Evolutionary conservation across 2,888 invertebrate species (phyloP).

Genomic region (Bedellia somnulentella): DNA sequence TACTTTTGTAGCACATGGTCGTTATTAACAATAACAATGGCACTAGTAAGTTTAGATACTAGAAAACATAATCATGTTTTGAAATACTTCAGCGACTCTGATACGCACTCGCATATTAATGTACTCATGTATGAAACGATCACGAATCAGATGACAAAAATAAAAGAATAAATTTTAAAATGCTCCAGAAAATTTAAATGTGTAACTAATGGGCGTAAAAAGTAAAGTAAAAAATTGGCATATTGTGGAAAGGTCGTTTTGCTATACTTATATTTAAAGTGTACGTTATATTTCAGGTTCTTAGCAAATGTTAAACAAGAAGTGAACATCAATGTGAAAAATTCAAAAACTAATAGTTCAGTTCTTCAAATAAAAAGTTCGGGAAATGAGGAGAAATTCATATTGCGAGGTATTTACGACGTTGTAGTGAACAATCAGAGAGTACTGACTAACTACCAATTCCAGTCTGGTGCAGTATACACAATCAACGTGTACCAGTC

Average conservation of each 20-base stretch:
- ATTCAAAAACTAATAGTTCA: slow-evolving; percentile 22
- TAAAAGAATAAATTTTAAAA: too few relatives aligned
- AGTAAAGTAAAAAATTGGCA: neutral
- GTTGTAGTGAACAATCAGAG: slow-evolving; percentile 26
- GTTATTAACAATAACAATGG: too few relatives aligned
- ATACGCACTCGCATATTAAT: too few relatives aligned
- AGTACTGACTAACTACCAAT: slow-evolving; percentile 22
- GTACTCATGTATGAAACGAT: too few relatives aligned
- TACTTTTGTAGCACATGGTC: too few relatives aligned
- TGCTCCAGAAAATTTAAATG: too few relatives aligned
- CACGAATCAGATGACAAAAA: too few relatives aligned
- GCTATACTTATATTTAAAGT: neutral
- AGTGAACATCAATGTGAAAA: slow-evolving; percentile 21
- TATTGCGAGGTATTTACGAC: slow-evolving; percentile 34
- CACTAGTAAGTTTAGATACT: too few relatives aligned
- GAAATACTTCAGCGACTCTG: too few relatives aligned
- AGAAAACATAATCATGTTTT: too few relatives aligned
- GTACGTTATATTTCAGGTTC: slow-evolving; percentile 25
- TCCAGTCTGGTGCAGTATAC: slow-evolving; percentile 69
- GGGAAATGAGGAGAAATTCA: slow-evolving; percentile 18
- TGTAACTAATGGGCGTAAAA: too few relatives aligned
- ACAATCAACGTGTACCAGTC: slow-evolving; percentile 50
- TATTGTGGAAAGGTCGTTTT: slow-evolving; percentile 1
- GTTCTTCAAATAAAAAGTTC: slow-evolving; percentile 19
- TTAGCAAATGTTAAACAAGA: slow-evolving; percentile 25